Percentiles rank a stretch among this genome's conserved stretches.
These are phyloP conservation scores for Psilopogon haemacephalus DNA, from an alignment of 2,113 vertebrate species.

Conservation along the genomic window DNA sequence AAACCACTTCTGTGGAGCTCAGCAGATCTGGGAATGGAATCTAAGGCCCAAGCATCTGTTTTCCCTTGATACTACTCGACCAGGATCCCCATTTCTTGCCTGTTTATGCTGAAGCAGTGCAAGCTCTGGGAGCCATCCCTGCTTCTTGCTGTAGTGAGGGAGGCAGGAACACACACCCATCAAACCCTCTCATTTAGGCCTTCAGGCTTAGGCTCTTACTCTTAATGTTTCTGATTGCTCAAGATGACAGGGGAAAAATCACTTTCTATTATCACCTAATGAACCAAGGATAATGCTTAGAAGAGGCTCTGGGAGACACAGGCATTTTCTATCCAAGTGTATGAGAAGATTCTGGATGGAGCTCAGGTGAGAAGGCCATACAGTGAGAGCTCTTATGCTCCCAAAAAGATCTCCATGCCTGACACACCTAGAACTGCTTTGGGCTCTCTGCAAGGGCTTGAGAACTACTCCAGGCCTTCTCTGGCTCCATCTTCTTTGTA, in stretches of 20 bases:
- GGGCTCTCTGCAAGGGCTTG: not conserved
- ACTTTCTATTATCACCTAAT: constrained; percentile 64
- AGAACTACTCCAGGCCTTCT: not conserved
- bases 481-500: not conserved
- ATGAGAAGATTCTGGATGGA: not conserved
- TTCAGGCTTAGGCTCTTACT: constrained; percentile 54
- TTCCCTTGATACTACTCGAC: not conserved
- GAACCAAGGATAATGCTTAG: constrained; percentile 48
- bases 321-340: not conserved
- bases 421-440: not conserved
- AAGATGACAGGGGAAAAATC: constrained; percentile 54
- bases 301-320: not conserved
- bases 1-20: not conserved
- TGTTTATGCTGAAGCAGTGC: not conserved
- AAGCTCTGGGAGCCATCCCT: not conserved
- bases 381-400: not conserved
- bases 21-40: not conserved
- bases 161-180: constrained; percentile 36
- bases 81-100: not conserved
- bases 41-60: not conserved
- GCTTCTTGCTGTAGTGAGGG: constrained; percentile 29
- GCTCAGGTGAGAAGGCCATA: not conserved
- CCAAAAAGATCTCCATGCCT: not conserved
- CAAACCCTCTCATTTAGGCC: constrained; percentile 55
- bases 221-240: constrained; percentile 61